Conservation (phyloP, 2,888 invertebrate genomes). For the Herminia tarsipennalis region DNA sequence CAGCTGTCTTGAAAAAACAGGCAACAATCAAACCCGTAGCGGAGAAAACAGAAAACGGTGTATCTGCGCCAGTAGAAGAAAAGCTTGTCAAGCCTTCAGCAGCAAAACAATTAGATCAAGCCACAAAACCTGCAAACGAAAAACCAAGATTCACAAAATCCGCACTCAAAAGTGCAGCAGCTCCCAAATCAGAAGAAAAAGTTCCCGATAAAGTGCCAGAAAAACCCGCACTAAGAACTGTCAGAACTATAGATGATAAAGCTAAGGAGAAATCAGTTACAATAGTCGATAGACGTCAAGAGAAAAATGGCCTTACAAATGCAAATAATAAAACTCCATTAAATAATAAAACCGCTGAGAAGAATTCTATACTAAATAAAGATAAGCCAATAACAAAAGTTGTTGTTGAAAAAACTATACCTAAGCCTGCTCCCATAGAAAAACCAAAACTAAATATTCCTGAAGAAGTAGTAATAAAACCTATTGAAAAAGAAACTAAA, state of each 20-base stretch:
- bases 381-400: slow-evolving; percentile 47
- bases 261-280: slow-evolving; percentile 76
- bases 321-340: slow-evolving; percentile 44
- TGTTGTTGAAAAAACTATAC: slow-evolving; percentile 40
- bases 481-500: slow-evolving; percentile 53
- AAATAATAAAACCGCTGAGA: slow-evolving; percentile 50
- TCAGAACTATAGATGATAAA: slow-evolving; percentile 77
- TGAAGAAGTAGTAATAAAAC: slow-evolving; percentile 43
- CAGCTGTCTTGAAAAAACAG: slow-evolving; percentile 79
- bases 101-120: slow-evolving; percentile 70
- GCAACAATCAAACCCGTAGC: slow-evolving; percentile 60
- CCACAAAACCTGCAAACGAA: slow-evolving; percentile 62
- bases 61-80: slow-evolving; percentile 67
- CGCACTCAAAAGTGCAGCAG: slow-evolving; percentile 38
- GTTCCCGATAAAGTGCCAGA: slow-evolving; percentile 58
- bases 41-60: slow-evolving; percentile 74
- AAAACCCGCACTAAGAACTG: slow-evolving; percentile 67
- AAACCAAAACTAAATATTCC: slow-evolving; percentile 32
- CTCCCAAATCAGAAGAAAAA: slow-evolving; percentile 58
- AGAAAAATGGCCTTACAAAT: slow-evolving; percentile 60
- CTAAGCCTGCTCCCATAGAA: slow-evolving; percentile 23
- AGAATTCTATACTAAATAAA: slow-evolving; percentile 43
- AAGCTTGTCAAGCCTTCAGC: slow-evolving; percentile 76
- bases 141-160: slow-evolving; percentile 73
- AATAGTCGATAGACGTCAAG: slow-evolving; percentile 71